phyloP scores from a whole-genome alignment of 1,140 invertebrate species.

The Oncopeltus fasciatus region DNA sequence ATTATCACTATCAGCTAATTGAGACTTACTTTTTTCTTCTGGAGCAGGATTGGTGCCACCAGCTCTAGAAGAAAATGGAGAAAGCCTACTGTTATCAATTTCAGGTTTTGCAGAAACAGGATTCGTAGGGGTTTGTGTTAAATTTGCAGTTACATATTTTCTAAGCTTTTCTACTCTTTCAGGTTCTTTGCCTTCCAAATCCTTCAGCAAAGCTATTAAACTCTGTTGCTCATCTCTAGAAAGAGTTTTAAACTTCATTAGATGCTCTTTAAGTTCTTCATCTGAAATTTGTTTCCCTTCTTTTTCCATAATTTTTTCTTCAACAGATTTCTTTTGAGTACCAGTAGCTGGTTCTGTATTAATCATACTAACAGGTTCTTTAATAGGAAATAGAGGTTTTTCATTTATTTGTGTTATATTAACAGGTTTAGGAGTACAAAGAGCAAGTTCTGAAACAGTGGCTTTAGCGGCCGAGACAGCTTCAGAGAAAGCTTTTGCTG shows the following conservation, averaged over 20 bases:
- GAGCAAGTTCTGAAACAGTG: neutral
- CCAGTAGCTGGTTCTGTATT: neutral
- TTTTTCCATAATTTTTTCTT: neutral
- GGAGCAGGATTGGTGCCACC: constrained; percentile 31
- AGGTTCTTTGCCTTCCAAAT: constrained; percentile 54
- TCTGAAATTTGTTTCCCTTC: constrained; percentile 45
- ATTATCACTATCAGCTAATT: constrained; percentile 26
- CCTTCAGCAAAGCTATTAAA: constrained; percentile 60
- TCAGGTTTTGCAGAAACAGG: constrained; percentile 24
- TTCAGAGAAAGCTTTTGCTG: neutral
- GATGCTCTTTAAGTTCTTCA: constrained; percentile 51
- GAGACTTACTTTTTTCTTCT: constrained; percentile 32
- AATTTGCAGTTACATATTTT: constrained; percentile 44
- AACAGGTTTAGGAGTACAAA: neutral
- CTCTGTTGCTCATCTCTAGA: constrained; percentile 61
- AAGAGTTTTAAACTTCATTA: constrained; percentile 65
- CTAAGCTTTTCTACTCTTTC: constrained; percentile 51
- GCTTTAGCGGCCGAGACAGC: neutral
- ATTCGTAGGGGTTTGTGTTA: constrained; percentile 16
- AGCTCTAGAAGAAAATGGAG: constrained; percentile 32
- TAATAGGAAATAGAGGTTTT: neutral
- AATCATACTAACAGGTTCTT: too few species aligned
- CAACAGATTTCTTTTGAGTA: neutral
- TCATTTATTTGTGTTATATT: neutral
- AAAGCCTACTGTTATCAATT: constrained; percentile 27